Percentiles rank a stretch among this genome's conserved stretches.
Conservation (phyloP, 2,113 vertebrate genomes). For the Eolophus roseicapilla region DNA sequence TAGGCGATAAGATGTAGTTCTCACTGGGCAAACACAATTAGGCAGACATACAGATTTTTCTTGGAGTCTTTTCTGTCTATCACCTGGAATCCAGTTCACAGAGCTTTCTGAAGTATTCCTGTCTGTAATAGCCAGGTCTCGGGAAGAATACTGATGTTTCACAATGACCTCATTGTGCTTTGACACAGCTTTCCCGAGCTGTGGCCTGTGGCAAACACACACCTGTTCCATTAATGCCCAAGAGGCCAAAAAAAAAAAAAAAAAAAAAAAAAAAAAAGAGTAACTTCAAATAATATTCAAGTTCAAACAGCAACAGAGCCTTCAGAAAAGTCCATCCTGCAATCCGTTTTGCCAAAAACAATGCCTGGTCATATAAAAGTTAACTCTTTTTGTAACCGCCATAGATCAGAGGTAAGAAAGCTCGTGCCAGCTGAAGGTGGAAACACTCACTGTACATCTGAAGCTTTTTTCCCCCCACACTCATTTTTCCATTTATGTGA, state of each 20-base stretch:
- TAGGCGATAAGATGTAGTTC: background rate
- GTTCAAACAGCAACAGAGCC: slow-evolving; percentile 59
- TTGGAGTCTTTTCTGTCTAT: slow-evolving; percentile 49
- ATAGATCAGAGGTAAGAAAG: background rate
- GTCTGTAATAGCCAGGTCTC: slow-evolving; percentile 73
- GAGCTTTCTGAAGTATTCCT: slow-evolving; percentile 65
- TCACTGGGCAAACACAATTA: slow-evolving; percentile 11
- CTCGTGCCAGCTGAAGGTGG: background rate
- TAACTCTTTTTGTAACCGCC: background rate
- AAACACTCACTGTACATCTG: background rate
- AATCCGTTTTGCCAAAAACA: background rate
- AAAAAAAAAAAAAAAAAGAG: slow-evolving; percentile 32
- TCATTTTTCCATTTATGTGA: background rate
- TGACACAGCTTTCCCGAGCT: slow-evolving; percentile 75
- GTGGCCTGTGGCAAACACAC: slow-evolving; percentile 80
- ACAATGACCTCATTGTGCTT: slow-evolving; percentile 82
- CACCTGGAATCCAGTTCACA: slow-evolving; percentile 70
- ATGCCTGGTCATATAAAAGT: background rate
- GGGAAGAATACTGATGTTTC: slow-evolving; percentile 77
- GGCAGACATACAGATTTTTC: slow-evolving; percentile 35
- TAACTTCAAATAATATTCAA: slow-evolving; percentile 79
- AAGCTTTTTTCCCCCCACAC: background rate
- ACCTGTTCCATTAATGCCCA: slow-evolving; percentile 85
- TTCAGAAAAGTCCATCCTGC: slow-evolving; percentile 58
- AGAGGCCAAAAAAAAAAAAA: slow-evolving; percentile 76